Base-by-base conservation (phyloP, 1,140 invertebrate species). In the Lysiphlebus fabarum region DNA sequence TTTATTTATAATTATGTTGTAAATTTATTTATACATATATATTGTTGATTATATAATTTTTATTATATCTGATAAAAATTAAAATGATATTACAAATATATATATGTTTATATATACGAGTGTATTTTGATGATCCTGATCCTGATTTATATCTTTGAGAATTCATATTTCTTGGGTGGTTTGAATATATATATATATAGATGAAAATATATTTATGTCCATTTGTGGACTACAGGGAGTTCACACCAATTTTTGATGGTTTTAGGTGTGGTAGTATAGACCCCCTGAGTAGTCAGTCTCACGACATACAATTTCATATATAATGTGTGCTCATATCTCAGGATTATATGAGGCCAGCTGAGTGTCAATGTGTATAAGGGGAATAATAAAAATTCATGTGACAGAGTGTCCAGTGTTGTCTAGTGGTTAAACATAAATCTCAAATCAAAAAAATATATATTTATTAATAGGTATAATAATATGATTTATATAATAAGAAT, bases 271-370 rank as follows among this genome's bases (percentile, higher is more conserved):
- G 62, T 45, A 36, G 26, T 49, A 53, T 11, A 17, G 58, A 60
- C 53, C 55, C 42, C 49, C 51, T 54, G 37, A 38, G 59, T 47
- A 58, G 56, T 41, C 53, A 48, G 50, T 42, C 44, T 49, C 36
- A 38, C 44, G 56, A 59, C 64, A 69, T 64, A 66, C 63, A 72
- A 69, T 70, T 73, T 77, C 72, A 68, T 61, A 65, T 66, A 73
- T 76, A 75, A 79, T 77, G 65, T 71, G 65, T 56, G 69, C 65
- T 72, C 77, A 76, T 79, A 79, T 79, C 76, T 78, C 76, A 78
- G 75, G 75, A 79, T 79, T 78, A 71, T 71, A 72, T 26, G 17
- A 75, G 70, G 56, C 64, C 56, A 58, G 61, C 50, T 42, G 60
- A 14, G 48, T 48, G 51, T 63, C 58, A 47, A 34, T 26, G 17